Evolutionary conservation across 2,797 vertebrate species (phyloP), one percentile per base, ranked within the genome.

Genomic region (Lagodon rhomboides): DNA sequence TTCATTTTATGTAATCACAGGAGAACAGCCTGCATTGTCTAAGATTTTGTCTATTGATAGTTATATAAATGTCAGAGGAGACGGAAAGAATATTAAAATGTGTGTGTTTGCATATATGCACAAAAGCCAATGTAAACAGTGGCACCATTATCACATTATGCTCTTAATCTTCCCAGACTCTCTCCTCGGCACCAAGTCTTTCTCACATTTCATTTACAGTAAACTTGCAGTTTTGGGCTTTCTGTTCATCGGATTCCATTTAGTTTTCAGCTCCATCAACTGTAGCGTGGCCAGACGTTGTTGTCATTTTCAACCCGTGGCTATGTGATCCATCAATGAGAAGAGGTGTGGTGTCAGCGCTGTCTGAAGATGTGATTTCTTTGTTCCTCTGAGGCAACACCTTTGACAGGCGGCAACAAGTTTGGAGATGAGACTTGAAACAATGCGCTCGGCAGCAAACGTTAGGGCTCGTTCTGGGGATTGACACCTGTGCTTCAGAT

Each of bases 401-500:
- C 83, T 91, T 75, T 91, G 91, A 87, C 84, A 87, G 80, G 25
- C 13, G 59, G 68, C 79, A 80, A 83, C 82, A 60, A 54, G 76
- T 90, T 71, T 53, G 66, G 41, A 82, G 88, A 90, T 90, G 77
- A 89, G 43, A 78, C 77, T 87, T 85, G 74, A 90, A 87, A 90
- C 88, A 85, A 87, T 76, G 63, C 5, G 25, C 78, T 81, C 73
- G 12, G 76, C 56, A 1, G 77, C 75, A 78, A 73, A 75, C 5
- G 30, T 68, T 56, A 59, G 30, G 56, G 74, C n/a, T 38, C 41
- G 46, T 80, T 86, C 72, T 70, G 27, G 6, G 38, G 65, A 77
- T 44, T 72, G 81, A 83, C 85, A 88, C 74, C 79, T 77, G 76
- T 23, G 82, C 76, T 72, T 73, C 56, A 77, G 75, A 75, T 76